These are phyloP conservation scores for Natrix natrix DNA, from an alignment of 2,797 vertebrate species.

Conservation along the genomic window DNA sequence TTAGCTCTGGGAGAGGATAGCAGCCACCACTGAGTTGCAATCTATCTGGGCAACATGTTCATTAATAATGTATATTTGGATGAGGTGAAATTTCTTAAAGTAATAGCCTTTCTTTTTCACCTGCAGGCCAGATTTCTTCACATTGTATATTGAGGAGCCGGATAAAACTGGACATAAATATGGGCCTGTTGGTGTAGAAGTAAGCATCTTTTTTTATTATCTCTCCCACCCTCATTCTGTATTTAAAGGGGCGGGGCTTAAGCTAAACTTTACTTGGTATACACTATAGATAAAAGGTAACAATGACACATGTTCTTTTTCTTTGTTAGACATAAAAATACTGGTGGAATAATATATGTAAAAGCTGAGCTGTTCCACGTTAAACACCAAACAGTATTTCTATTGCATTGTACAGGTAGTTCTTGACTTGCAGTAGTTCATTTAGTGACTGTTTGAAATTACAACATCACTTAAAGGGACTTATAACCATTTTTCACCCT, in stretches of 20 bases:
- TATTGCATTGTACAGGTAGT: not conserved
- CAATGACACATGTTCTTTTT: not conserved
- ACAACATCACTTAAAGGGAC: not conserved
- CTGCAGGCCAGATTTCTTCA: constrained; percentile 86
- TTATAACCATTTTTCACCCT: not conserved
- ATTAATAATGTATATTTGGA: not conserved
- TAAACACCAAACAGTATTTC: not conserved
- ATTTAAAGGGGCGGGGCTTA: not conserved
- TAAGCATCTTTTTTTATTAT: constrained; percentile 65
- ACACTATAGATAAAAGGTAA: not conserved
- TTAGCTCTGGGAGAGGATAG: not conserved
- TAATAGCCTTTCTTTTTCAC: constrained; percentile 37
- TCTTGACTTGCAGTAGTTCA: not conserved
- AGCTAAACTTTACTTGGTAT: not conserved
- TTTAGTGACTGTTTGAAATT: not conserved
- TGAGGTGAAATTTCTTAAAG: not conserved
- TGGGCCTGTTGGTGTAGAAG: constrained; percentile 83
- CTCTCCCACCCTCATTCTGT: not conserved
- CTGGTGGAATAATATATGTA: not conserved
- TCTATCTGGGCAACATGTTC: not conserved
- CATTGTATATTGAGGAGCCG: constrained; percentile 87
- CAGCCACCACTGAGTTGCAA: not conserved
- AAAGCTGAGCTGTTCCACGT: not conserved
- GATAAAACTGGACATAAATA: constrained; percentile 82
- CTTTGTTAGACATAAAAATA: not conserved